Conservation (phyloP, 2,797 vertebrate genomes). For the Propithecus deckenii region DNA sequence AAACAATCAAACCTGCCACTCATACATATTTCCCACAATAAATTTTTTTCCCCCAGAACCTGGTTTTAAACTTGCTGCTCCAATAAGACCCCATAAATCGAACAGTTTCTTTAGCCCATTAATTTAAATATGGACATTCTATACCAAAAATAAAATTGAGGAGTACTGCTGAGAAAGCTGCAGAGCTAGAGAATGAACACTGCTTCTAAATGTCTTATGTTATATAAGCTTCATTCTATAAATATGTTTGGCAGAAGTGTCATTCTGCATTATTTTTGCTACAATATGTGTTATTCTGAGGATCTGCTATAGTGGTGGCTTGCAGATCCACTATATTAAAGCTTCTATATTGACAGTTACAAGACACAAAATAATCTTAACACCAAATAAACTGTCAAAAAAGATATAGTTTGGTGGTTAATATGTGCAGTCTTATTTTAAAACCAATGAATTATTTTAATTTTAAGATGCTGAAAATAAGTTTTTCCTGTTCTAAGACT, state of each 20-base stretch:
- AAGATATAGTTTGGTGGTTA: not conserved
- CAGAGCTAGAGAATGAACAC: not conserved
- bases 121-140: conserved; percentile 49
- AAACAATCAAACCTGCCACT: not conserved
- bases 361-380: conserved; percentile 26
- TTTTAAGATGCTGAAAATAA: conserved; percentile 33
- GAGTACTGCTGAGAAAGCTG: conserved; percentile 48
- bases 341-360: conserved; percentile 50
- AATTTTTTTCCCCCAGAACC: not conserved
- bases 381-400: conserved; percentile 39
- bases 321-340: conserved; percentile 46
- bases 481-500: conserved; percentile 34
- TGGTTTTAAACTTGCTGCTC: conserved; percentile 19
- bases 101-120: conserved; percentile 38
- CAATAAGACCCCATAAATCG: not conserved
- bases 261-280: conserved; percentile 65
- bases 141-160: conserved; percentile 43
- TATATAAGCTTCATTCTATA: conserved; percentile 61
- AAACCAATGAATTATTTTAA: conserved; percentile 59
- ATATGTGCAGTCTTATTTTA: conserved; percentile 28
- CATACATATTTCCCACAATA: not conserved
- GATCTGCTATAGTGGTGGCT: conserved; percentile 44
- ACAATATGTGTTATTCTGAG: conserved; percentile 61
- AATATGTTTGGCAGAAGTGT: conserved; percentile 59
- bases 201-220: conserved; percentile 30